Evolutionary conservation across 2,113 vertebrate genomes (phyloP).

Genomic region (Ellobius talpinus): DNA sequence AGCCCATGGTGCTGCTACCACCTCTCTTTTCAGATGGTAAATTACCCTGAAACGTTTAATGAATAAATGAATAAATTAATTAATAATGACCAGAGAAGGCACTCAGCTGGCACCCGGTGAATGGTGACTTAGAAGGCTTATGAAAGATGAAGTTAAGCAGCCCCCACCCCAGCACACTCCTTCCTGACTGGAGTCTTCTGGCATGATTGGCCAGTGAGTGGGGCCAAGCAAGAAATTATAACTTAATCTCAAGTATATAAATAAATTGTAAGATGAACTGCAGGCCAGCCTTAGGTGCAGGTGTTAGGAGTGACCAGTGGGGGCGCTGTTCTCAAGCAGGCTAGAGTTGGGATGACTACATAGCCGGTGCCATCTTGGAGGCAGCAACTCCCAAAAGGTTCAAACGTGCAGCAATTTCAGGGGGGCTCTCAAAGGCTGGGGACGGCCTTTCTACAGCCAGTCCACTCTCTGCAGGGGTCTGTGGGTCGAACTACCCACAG

Average conservation of each 20-base stretch:
- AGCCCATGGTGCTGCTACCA: not conserved
- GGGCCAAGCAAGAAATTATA: not conserved
- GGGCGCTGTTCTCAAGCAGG: accelerated
- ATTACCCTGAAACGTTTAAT: slow-evolving; percentile 47
- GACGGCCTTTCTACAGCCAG: accelerated
- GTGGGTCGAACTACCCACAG: no score
- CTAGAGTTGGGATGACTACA: not conserved
- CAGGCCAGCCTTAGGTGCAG: accelerated
- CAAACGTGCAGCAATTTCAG: not conserved
- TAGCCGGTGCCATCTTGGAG: accelerated
- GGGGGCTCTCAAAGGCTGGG: accelerated
- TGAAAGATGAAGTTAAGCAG: not conserved
- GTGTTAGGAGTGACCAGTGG: not conserved
- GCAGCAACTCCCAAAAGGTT: not conserved
- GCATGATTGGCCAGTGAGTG: not conserved
- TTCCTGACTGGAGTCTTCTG: not conserved
- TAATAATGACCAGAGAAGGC: not conserved
- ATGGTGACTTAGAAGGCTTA: not conserved
- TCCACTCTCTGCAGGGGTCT: not conserved
- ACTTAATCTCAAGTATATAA: slow-evolving; percentile 25
- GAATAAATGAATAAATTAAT: slow-evolving; percentile 57
- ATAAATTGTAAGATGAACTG: not conserved
- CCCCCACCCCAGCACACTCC: not conserved
- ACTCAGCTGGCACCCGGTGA: not conserved
- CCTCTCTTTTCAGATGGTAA: slow-evolving; percentile 36